Percentiles rank a stretch among this genome's conserved stretches.
Evolutionary conservation across 2,797 vertebrate genomes (phyloP).

Genomic region (Champsocephalus esox): DNA sequence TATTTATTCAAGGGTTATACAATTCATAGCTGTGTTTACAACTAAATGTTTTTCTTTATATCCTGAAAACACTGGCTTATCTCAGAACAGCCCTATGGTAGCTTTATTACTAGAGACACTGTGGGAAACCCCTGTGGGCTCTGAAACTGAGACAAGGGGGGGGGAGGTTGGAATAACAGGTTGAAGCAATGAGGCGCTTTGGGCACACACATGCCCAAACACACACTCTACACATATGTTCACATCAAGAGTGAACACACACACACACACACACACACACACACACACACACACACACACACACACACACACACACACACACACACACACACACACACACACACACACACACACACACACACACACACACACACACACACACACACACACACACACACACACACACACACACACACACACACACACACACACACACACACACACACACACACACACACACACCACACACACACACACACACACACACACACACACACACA

Average conservation of each 20-base stretch:
- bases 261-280: neutral
- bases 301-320: constrained; percentile 39
- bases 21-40: constrained; percentile 16
- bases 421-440: constrained; percentile 33
- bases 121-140: constrained; percentile 56
- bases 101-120: constrained; percentile 45
- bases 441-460: constrained; percentile 25
- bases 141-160: constrained; percentile 40
- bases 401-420: constrained; percentile 22
- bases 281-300: neutral
- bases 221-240: constrained; percentile 23
- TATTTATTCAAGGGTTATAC: constrained; percentile 11
- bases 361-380: constrained; percentile 15
- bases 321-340: constrained; percentile 22
- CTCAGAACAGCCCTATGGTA: constrained; percentile 7
- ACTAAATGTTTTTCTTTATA: constrained; percentile 14
- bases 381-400: constrained; percentile 40
- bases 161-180: constrained; percentile 17
- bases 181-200: constrained; percentile 38
- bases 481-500: constrained; percentile 16
- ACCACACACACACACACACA: constrained; percentile 19
- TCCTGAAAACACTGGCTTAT: constrained; percentile 15
- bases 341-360: constrained; percentile 13
- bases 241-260: constrained; percentile 40
- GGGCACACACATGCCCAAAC: constrained; percentile 15